Conservation (phyloP, 2,888 invertebrate species). For the Pherbina coryleti region DNA sequence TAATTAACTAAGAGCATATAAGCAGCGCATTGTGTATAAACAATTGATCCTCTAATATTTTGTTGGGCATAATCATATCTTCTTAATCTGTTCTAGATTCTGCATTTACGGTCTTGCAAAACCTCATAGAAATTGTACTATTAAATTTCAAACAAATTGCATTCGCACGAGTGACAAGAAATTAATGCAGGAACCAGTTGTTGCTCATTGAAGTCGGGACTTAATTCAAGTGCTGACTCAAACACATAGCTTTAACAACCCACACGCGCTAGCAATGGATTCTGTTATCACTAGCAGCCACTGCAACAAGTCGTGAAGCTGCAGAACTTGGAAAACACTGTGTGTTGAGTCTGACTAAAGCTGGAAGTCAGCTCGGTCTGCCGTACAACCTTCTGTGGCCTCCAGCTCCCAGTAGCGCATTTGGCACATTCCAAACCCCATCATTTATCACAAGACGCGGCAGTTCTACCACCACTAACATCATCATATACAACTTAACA, state of each 20-base stretch:
- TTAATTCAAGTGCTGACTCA: background rate
- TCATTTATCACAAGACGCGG: slow-evolving; percentile 28
- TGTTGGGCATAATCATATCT: no score
- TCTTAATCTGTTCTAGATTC: no score
- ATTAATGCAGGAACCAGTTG: slow-evolving; percentile 4
- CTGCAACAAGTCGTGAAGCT: background rate
- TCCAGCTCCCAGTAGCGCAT: slow-evolving; percentile 30
- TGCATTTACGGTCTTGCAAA: no score
- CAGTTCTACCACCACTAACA: background rate
- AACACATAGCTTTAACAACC: slow-evolving; percentile 6
- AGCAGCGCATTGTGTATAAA: no score
- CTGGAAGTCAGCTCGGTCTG: background rate
- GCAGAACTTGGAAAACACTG: background rate
- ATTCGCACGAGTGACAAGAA: slow-evolving; percentile 22
- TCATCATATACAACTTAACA: slow-evolving; percentile 34
- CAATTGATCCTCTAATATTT: no score
- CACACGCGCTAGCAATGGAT: slow-evolving; percentile 35
- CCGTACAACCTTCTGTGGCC: background rate
- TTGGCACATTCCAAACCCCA: slow-evolving; percentile 35
- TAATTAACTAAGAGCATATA: no score
- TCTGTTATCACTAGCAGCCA: slow-evolving; percentile 4
- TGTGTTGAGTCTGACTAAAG: background rate
- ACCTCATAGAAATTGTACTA: background rate
- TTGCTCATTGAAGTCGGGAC: background rate
- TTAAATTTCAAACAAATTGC: slow-evolving; percentile 11